Evolutionary conservation across 2,797 vertebrate genomes (phyloP).

Genomic region (Heliangelus exortis): DNA sequence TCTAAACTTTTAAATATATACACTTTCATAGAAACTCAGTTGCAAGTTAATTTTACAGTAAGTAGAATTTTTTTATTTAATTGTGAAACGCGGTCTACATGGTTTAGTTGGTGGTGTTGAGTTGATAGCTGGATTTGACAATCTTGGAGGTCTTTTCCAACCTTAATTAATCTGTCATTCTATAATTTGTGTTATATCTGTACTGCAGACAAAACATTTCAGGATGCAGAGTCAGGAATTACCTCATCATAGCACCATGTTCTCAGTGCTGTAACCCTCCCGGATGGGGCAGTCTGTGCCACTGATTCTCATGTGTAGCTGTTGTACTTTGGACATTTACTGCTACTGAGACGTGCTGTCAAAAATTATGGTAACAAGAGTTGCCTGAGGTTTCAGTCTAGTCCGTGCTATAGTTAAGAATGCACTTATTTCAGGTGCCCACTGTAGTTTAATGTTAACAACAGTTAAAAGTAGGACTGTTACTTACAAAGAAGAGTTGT

Average conservation of each 20-base stretch:
- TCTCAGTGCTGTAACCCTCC: neutral
- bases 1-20: neutral
- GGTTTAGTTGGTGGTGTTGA: too few relatives aligned
- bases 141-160: too few relatives aligned
- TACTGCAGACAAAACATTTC: neutral
- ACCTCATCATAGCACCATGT: neutral
- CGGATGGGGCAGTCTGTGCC: neutral
- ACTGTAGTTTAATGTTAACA: neutral
- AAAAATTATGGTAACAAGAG: neutral
- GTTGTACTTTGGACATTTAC: neutral
- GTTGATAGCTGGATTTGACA: too few relatives aligned
- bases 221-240: neutral
- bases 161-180: too few relatives aligned
- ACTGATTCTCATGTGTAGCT: neutral
- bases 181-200: neutral
- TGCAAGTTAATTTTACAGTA: neutral
- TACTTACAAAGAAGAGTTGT: neutral
- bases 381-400: neutral
- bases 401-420: neutral
- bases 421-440: neutral
- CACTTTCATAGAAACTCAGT: fast-evolving
- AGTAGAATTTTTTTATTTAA: neutral
- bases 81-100: neutral
- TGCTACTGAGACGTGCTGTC: neutral
- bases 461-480: neutral